A percentile compares a stretch with the other conserved stretches of the same genome.
phyloP scores from a whole-genome alignment of 2,113 vertebrate species.

The Solea senegalensis region DNA sequence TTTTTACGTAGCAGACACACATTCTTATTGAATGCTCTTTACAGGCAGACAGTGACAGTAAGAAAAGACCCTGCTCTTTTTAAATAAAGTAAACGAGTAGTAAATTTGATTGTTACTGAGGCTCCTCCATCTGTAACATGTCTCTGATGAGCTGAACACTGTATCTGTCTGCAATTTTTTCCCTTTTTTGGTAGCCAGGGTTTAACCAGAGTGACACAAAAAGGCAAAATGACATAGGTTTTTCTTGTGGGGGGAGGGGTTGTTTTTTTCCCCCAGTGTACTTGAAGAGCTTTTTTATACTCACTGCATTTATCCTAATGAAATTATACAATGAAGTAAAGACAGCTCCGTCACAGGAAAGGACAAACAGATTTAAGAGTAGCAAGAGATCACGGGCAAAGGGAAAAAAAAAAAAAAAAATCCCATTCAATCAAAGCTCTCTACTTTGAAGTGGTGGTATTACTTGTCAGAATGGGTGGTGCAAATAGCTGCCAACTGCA shows the following conservation, averaged over 20 bases:
- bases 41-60: background rate
- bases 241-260: background rate
- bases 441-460: background rate
- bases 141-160: constrained; percentile 28
- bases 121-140: constrained; percentile 25
- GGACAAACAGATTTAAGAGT: constrained; percentile 6
- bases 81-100: too few relatives aligned
- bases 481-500: background rate
- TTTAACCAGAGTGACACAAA: background rate
- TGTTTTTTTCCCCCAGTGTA: background rate
- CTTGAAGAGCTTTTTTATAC: background rate
- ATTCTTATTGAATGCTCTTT: constrained; percentile 13
- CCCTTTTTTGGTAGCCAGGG: background rate
- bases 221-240: background rate
- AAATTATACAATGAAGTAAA: constrained; percentile 9
- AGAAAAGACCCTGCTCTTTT: background rate
- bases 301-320: constrained; percentile 10
- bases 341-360: constrained; percentile 18
- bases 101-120: constrained; percentile 29
- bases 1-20: constrained; percentile 14
- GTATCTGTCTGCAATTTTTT: constrained; percentile 15
- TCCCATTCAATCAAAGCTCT: background rate
- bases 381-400: background rate
- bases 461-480: background rate
- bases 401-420: background rate